Base-by-base conservation (phyloP, 2,797 vertebrate genomes). In the Aratinga solstitialis region DNA sequence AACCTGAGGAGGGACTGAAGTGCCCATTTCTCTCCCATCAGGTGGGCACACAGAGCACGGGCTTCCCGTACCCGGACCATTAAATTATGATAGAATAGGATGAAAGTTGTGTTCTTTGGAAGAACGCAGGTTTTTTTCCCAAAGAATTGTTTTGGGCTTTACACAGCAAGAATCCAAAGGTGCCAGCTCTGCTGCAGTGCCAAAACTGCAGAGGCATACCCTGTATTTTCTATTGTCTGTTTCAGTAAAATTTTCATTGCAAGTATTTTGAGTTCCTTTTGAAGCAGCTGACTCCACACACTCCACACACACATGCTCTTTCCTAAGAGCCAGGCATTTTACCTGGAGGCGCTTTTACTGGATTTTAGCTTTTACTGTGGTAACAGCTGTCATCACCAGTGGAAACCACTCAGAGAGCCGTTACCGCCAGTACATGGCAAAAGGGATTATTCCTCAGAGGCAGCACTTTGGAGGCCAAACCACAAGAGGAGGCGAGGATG, bases 1-100 rank as follows among this genome's bases (percentile, higher is more conserved):
- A 76, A 12, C 43, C 16, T 26, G n/a, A 75, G 18, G 13, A 59
- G 9, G 32, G 20, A 45, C 53, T 47, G 84, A 43, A 72, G 13
- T 0, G 0, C 21, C 26, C 47, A 10, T 18, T 47, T n/a, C 8
- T 24, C 16, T 63, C 32, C n/a, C 1, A 1, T 8, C 38, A n/a
- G 36, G 30, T 47, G 9, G 50, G 12, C 10, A 22, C 19, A 71
- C 20, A 43, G 11, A 15, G 34, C 47, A 84, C 11, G 15, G 67
- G 30, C 10, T 38, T 42, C 32, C 40, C 7, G 27, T 40, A 75
- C 23, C 20, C n/a, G 76, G 43, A 63, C 15, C 19, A 16, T 13
- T 42, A 63, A 30, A 45, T 40, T 59, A 22, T 2, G 30, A 22
- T 3, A 50, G 48, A 88, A 58, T 14, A 45, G 24, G 21, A 32